phyloP scores from a whole-genome alignment of 2,888 invertebrate species.

The Teleiodes luculella region DNA sequence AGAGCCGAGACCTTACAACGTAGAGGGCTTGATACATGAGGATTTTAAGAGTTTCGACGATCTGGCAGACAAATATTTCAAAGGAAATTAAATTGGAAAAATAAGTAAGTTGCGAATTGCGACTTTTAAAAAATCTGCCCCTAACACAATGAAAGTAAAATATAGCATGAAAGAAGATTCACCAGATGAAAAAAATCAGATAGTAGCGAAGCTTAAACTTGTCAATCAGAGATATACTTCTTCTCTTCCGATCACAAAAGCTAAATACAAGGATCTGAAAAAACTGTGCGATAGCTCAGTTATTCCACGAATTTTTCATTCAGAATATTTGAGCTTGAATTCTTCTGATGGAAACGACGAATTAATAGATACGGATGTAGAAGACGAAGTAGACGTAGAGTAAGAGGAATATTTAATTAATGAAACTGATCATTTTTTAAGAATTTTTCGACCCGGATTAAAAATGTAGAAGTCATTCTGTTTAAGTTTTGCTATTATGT shows the following conservation, averaged over 20 bases:
- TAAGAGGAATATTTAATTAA: too few species aligned
- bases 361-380: slow-evolving; percentile 4
- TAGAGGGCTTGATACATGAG: not conserved
- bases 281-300: slow-evolving; percentile 19
- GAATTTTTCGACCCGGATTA: too few species aligned
- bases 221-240: slow-evolving; percentile 11
- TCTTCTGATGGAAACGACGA: not conserved
- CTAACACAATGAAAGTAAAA: slow-evolving; percentile 3
- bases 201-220: slow-evolving; percentile 1
- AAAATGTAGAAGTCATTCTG: too few species aligned
- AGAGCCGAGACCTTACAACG: slow-evolving; percentile 9
- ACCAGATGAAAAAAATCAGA: slow-evolving; percentile 4
- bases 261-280: slow-evolving; percentile 19
- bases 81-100: not conserved
- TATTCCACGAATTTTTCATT: slow-evolving; percentile 19
- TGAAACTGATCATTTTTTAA: too few species aligned
- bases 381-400: not conserved
- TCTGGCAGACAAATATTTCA: not conserved
- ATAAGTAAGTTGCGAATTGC: not conserved
- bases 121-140: not conserved
- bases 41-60: slow-evolving; percentile 4
- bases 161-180: slow-evolving; percentile 9
- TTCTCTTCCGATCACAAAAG: slow-evolving; percentile 11
- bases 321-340: slow-evolving; percentile 13
- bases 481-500: too few species aligned